Evolutionary conservation across 2,888 invertebrate species (phyloP), one percentile per base, ranked within the genome.

Genomic region (Caenorhabditis angaria): DNA sequence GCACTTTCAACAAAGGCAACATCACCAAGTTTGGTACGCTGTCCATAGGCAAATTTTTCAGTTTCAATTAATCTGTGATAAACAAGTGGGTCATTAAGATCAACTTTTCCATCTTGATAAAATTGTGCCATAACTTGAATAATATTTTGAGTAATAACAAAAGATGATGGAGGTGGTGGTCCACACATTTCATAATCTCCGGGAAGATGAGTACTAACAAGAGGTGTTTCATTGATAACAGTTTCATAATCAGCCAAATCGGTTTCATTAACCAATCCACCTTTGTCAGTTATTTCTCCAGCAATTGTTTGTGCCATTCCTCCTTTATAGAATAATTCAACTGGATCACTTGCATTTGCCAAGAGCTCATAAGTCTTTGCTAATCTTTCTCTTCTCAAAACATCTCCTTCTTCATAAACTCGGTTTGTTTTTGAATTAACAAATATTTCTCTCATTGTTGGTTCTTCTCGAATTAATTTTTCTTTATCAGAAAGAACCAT

Each of bases 41-140:
- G 91, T 0, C 94, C 95, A 88, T 93, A 95, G 20, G 93, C 95
- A 90, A 92, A 95, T 88, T 97, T 97, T 89, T 94, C 93, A 6
- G 93, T 91, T 88, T 97, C 97, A 12, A 93, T 90, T 74, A 95
- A 90, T 75, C 94, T 91, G 83, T 97, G 97, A 90, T 93, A 93
- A 1, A 93, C 92, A 0, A 88, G 79, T 14, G 83, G 80, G 70
- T 87, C 80, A 69, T 84, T 74, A 61, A 85, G 70, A 69, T 84
- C 82, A 22, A 83, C 81, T 41, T 76, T 62, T 24, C 76, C 70
- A 63, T 77, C 76, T 35, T 74, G 65, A 67, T 85, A 84, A 74
- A 82, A 85, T 50, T 83, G 91, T 63, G 90, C 89, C 61, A 97
- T 90, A 55, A 95, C 91, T 85, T 93, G 93, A 78, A 97, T 89